These are phyloP conservation scores for Diaperis boleti DNA, from an alignment of 2,888 invertebrate species.

Conservation along the genomic window DNA sequence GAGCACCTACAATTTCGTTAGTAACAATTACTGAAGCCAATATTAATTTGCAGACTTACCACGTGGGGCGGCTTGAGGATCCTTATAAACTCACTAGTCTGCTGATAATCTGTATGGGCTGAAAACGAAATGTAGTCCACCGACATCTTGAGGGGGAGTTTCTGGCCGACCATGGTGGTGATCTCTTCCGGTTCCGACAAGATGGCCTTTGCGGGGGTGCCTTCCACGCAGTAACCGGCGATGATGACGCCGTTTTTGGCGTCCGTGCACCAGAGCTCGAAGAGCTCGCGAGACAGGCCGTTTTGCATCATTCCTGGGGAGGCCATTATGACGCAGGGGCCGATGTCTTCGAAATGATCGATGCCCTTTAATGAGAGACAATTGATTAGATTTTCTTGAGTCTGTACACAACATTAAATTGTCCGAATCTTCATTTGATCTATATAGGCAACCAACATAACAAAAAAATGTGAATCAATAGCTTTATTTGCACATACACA, in stretches of 20 bases:
- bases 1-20: conserved; percentile 73
- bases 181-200: conserved; percentile 98
- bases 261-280: conserved; percentile 99
- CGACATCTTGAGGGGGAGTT: conserved; percentile 95
- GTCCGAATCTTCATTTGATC: too few relatives aligned
- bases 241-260: conserved; percentile 98
- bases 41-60: conserved; percentile 69
- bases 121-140: conserved; percentile 99
- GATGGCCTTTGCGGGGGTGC: conserved; percentile 92
- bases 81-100: conserved; percentile 97
- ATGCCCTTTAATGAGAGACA: too few relatives aligned
- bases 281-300: conserved; percentile 95
- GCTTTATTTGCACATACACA: too few relatives aligned
- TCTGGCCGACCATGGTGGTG: conserved; percentile 94
- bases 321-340: conserved; percentile 99
- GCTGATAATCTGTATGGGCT: conserved; percentile 98
- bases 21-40: background rate
- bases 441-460: too few relatives aligned
- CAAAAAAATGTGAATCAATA: too few relatives aligned
- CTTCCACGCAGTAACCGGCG: conserved; percentile 95
- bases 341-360: conserved; percentile 99
- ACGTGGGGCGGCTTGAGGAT: conserved; percentile 96
- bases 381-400: too few relatives aligned
- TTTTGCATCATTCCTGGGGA: conserved; percentile 99
- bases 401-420: too few relatives aligned